Evolutionary conservation across 2,888 invertebrate species (phyloP), one percentile per base, ranked within the genome.

Genomic region (Quadroppia sp.): DNA sequence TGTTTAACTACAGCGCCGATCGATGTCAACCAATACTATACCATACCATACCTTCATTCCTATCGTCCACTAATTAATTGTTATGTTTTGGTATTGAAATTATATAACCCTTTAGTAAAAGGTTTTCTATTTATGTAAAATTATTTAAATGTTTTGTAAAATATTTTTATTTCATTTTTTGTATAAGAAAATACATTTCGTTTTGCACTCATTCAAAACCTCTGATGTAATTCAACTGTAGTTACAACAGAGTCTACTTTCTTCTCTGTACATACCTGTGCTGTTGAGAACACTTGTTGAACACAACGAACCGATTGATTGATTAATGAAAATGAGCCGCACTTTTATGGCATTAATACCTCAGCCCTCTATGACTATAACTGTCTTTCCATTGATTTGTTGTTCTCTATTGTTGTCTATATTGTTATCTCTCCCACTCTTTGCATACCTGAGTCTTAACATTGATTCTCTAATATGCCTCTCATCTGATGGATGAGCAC

Each of bases 241-340:
- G n/a, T n/a, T n/a, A n/a, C n/a, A n/a, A n/a, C n/a, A n/a, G n/a
- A n/a, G n/a, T n/a, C n/a, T n/a, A 36, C 36, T 36, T 36, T 36
- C 9, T 36, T 36, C n/a, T n/a, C 36, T 7, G 36, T 36, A 36
- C 36, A 7, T 36, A 7, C 36, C 36, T 4, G 6, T 15, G 45
- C 45, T 45, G 30, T 30, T 28, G 13, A 28, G 56, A 56, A 13
- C 56, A 56, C 56, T 30, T 30, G 56, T 56, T 56, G 56, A 56
- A 17, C 56, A 56, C 2, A 56, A 30, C 56, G 28, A 64, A 64
- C 32, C 20, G 36, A 36, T 64, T 64, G 61, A 69, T 69, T 69
- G 69, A 69, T 69, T 69, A 69, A 45, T 69, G 25, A 45, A 25
- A 25, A 11, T 0, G 69, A 42, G 28, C 42, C 11, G 40, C 45